Base-by-base conservation (phyloP, 2,888 invertebrate species). In the Synergus laeviventris region DNA sequence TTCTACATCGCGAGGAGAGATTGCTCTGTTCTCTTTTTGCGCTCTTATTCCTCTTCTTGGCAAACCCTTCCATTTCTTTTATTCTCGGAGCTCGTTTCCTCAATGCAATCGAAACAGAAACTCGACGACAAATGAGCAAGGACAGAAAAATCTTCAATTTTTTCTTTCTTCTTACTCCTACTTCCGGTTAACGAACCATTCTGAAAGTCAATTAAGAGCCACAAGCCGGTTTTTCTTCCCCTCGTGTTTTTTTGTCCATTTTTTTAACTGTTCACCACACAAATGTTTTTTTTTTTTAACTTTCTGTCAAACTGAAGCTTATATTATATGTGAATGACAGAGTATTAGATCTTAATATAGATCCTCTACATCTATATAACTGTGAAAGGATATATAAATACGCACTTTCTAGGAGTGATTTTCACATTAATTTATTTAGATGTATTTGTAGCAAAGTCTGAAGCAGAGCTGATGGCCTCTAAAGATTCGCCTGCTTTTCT, bases 81-180 rank as follows among this genome's bases (percentile, higher is more conserved):
- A 79, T 83, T 81, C 83, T 74, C 61, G 75, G 81, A 87, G 85
- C 85, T 86, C 86, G 85, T 86, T 86, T 82, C 87, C 83, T 87
- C 86, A 86, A 87, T 87, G 87, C 85, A 84, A 83, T 82, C 81
- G 81, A 81, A 84, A 84, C 82, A 82, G 83, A 87, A 87, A 84
- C 78, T 76, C 84, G 84, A 86, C 86, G 87, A 87, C 87, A 87
- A 87, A 87, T 83, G 85, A 86, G 80, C 81, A 78, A 76, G 76
- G 79, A 76, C 64, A 77, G 82, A 75, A 76, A 76, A 79, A 73
- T 49, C 24, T 59, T 16, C 75, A 73, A 77, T 73, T 79, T 81
- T 78, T 62, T 78, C 73, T 74, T 78, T 79, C 60, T 60, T 74
- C 36, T 0, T n/a, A 16, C 66, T 76, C 66, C 81, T 81, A 83